Base-by-base conservation (phyloP, 2,888 invertebrate species). In the Apodemia mormo region DNA sequence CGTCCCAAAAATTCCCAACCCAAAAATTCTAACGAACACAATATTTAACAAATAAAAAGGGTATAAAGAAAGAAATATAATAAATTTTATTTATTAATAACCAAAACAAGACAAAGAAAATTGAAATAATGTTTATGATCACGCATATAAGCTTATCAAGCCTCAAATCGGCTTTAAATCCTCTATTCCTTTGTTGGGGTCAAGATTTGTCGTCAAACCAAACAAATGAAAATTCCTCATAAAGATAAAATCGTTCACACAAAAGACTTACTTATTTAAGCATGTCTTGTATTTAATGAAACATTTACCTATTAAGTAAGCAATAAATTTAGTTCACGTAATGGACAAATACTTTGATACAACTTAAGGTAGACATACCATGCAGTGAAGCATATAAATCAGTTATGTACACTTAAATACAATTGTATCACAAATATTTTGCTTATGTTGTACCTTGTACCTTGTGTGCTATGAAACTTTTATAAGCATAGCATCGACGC, bases 261-360 rank as follows among this genome's bases (percentile, higher is more conserved):
- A 64, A 64, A 64, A n/a, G 33, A 64, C 22, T 54, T 22, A 49
- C 67, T 58, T 70, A 70, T 72, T 68, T 73, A n/a, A 61, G 71
- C 65, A 65, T 71, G 65, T 67, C 68, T 73, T 65, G 74, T 73
- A 67, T 73, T 74, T 76, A 75, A 78, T 74, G 73, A 75, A 78
- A 33, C 61, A 61, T 14, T 61, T 30, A 76, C 75, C 76, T 78
- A 78, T 81, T 81, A 78, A 76, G 76, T 72, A 74, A 71, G 69
- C 74, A 82, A 76, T 78, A 79, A 76, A 85, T 85, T 82, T 80
- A 56, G 73, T 74, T 80, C 85, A 82, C 85, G 85, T 85, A 80
- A 73, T 67, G 67, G 65, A 7, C 14, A 58, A 58, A 52, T 6
- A n/a, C 1, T n/a, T 52, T 52, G 0, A n/a, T 52, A n/a, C n/a